Conservation (phyloP, 2,113 vertebrate species). For the Gallinago undulata region DNA sequence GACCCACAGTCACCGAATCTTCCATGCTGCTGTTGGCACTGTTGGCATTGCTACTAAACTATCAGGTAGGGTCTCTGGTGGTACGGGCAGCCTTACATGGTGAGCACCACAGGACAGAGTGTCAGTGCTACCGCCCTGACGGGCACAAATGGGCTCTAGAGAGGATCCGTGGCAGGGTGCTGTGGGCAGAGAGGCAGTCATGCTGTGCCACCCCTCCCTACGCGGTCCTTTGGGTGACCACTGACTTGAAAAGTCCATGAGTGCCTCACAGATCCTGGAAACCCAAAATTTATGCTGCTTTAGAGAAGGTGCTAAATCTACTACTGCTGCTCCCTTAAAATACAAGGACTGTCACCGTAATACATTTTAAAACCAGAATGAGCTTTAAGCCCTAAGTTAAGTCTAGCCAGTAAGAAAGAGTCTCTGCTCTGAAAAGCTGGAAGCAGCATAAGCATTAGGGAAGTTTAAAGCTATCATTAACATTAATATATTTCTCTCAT, state of each 20-base stretch:
- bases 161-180: not conserved
- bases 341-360: not conserved
- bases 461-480: not conserved
- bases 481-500: conserved; percentile 23
- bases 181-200: not conserved
- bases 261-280: not conserved
- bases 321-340: not conserved
- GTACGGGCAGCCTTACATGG: not conserved
- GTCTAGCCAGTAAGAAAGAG: not conserved
- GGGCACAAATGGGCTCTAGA: not conserved
- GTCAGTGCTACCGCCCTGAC: accelerated
- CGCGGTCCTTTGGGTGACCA: not conserved
- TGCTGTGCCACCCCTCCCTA: not conserved
- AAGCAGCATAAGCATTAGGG: not conserved
- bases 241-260: not conserved
- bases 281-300: not conserved
- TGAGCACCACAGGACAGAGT: not conserved
- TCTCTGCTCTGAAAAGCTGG: not conserved
- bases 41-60: accelerated
- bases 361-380: not conserved
- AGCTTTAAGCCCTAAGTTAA: not conserved
- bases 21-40: not conserved
- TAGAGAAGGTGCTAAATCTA: not conserved
- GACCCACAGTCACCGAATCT: accelerated
- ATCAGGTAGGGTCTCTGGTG: not conserved